phyloP scores from a whole-genome alignment of 1,140 invertebrate genomes.

The Monomorium pharaonis region DNA sequence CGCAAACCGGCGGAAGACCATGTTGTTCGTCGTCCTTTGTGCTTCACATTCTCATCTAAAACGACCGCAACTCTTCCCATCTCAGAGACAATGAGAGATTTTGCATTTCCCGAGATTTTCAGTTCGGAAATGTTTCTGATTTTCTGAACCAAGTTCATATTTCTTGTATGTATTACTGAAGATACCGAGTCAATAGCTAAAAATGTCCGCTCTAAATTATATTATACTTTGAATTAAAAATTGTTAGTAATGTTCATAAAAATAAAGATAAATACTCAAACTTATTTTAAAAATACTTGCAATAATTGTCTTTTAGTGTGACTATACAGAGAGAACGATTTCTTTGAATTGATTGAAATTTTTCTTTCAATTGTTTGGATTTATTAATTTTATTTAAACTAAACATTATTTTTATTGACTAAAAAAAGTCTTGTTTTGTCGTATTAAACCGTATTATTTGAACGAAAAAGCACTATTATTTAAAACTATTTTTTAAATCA shows the following conservation, averaged over 20 bases:
- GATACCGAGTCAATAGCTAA: neutral
- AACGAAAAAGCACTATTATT: too few relatives aligned
- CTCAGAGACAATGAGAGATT: slow-evolving; percentile 34
- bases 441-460: too few relatives aligned
- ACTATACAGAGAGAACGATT: too few relatives aligned
- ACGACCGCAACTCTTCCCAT: neutral
- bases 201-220: neutral
- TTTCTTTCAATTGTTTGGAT: too few relatives aligned
- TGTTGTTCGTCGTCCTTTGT: slow-evolving; percentile 29
- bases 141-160: neutral
- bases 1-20: slow-evolving; percentile 20
- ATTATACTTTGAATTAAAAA: neutral
- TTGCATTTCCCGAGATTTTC: neutral
- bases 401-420: too few relatives aligned
- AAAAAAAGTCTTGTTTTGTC: too few relatives aligned
- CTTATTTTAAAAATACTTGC: neutral
- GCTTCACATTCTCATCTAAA: slow-evolving; percentile 17
- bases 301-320: neutral
- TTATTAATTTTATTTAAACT: too few relatives aligned
- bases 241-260: neutral
- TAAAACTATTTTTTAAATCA: too few relatives aligned
- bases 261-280: neutral
- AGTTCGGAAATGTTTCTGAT: neutral
- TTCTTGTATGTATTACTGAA: neutral
- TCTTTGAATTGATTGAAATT: too few relatives aligned